Percentiles rank a stretch among this genome's conserved stretches.
Evolutionary conservation across 2,888 invertebrate species (phyloP).

Genomic region (Macaria liturata): DNA sequence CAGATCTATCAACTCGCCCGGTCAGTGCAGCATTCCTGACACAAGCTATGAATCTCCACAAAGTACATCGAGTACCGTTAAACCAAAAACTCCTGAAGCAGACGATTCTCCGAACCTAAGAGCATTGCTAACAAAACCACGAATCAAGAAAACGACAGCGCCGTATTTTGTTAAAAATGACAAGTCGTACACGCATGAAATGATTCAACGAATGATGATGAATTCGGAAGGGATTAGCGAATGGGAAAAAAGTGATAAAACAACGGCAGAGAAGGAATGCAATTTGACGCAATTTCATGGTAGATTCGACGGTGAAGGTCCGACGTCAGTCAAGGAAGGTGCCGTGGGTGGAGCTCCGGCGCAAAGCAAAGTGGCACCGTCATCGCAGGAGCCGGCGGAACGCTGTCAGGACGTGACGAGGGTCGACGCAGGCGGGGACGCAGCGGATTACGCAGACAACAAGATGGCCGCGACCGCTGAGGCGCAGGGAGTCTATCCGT

Average conservation of each 20-base stretch:
- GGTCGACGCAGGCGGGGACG: constrained; percentile 76
- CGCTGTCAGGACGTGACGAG: constrained; percentile 75
- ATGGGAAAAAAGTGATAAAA: constrained; percentile 67
- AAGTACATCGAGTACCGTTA: constrained; percentile 57
- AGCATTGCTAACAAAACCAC: constrained; percentile 77
- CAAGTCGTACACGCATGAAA: constrained; percentile 57
- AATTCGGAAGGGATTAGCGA: constrained; percentile 52
- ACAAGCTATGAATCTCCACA: constrained; percentile 69
- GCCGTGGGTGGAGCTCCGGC: constrained; percentile 63
- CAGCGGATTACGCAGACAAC: constrained; percentile 69
- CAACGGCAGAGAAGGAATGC: constrained; percentile 55
- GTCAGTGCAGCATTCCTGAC: constrained; percentile 64
- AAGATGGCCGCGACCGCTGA: constrained; percentile 72
- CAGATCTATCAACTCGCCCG: constrained; percentile 63
- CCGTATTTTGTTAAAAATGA: constrained; percentile 58
- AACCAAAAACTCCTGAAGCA: constrained; percentile 55
- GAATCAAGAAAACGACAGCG: constrained; percentile 47
- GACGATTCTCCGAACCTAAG: constrained; percentile 83
- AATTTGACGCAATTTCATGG: constrained; percentile 78
- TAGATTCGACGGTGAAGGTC: constrained; percentile 64
- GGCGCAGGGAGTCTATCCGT: constrained; percentile 76
- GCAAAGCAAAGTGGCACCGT: constrained; percentile 61
- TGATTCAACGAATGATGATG: constrained; percentile 57
- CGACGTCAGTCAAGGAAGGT: constrained; percentile 65
- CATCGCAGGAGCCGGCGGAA: constrained; percentile 63